Evolutionary conservation across 1,140 invertebrate species (phyloP).

Genomic region (Drosophila truncata): DNA sequence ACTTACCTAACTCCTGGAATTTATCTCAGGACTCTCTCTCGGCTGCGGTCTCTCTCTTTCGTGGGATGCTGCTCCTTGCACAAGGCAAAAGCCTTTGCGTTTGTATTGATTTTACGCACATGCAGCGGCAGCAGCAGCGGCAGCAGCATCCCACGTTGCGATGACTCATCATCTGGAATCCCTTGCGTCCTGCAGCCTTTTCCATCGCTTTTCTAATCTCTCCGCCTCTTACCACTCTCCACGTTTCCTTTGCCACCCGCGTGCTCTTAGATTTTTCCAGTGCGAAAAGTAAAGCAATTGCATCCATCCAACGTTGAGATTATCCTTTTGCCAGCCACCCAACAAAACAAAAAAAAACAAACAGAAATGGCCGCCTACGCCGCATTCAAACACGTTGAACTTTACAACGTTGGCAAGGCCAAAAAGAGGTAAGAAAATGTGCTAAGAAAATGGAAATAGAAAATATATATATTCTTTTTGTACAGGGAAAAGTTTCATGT

Average conservation of each 20-base stretch:
- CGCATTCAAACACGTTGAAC: slow-evolving; percentile 90
- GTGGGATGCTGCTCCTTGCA: slow-evolving; percentile 40
- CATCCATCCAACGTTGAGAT: slow-evolving; percentile 46
- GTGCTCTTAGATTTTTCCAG: slow-evolving; percentile 44
- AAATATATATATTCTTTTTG: not conserved
- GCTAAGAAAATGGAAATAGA: not conserved
- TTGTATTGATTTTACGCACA: slow-evolving; percentile 63
- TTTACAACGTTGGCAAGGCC: slow-evolving; percentile 90
- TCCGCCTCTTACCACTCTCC: not conserved
- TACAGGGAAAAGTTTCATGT: not conserved
- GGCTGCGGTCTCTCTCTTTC: slow-evolving; percentile 1
- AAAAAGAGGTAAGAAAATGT: slow-evolving; percentile 88
- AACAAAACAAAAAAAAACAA: slow-evolving; percentile 47
- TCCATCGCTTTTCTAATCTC: slow-evolving; percentile 23
- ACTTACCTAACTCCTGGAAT: slow-evolving; percentile 17
- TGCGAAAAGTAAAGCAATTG: slow-evolving; percentile 53
- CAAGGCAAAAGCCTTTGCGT: slow-evolving; percentile 4
- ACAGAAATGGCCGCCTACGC: slow-evolving; percentile 89
- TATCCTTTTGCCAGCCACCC: slow-evolving; percentile 44
- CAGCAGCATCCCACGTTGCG: slow-evolving; percentile 39
- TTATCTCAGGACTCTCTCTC: slow-evolving; percentile 3
- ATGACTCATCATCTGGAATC: slow-evolving; percentile 32
- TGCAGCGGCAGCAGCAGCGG: slow-evolving; percentile 9
- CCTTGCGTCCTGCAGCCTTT: slow-evolving; percentile 51
- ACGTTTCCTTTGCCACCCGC: not conserved